Conservation (phyloP, 2,888 invertebrate genomes). For the Acronicta aceris region DNA sequence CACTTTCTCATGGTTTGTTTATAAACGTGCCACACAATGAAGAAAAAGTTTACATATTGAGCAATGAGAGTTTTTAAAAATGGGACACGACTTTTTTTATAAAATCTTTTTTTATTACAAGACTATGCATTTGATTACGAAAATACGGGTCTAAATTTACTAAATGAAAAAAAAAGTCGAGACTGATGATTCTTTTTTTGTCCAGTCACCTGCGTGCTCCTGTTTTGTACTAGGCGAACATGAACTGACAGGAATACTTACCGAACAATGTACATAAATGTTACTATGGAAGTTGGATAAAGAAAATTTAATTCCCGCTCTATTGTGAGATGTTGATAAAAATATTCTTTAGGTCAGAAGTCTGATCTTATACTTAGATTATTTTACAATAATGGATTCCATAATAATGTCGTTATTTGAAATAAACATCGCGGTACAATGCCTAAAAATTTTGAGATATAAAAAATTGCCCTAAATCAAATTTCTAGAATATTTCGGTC, state of each 20-base stretch:
- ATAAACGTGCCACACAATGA: constrained; percentile 36
- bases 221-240: constrained; percentile 56
- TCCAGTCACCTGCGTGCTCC: constrained; percentile 49
- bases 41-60: constrained; percentile 35
- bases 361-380: too few species aligned
- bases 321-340: background rate
- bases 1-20: constrained; percentile 28
- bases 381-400: too few species aligned
- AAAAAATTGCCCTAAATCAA: too few species aligned
- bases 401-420: too few species aligned
- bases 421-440: too few species aligned
- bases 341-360: too few species aligned
- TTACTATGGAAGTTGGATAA: constrained; percentile 11
- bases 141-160: too few species aligned
- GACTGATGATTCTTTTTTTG: constrained; percentile 26
- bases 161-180: background rate
- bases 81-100: background rate
- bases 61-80: constrained; percentile 6
- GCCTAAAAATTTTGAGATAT: too few species aligned
- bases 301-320: constrained; percentile 21
- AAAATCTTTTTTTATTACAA: too few species aligned
- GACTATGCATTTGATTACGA: too few species aligned
- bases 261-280: background rate
- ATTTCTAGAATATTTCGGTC: background rate
- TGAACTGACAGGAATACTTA: constrained; percentile 38